Base-by-base conservation (phyloP, 2,113 vertebrate species). In the Saccopteryx leptura region DNA sequence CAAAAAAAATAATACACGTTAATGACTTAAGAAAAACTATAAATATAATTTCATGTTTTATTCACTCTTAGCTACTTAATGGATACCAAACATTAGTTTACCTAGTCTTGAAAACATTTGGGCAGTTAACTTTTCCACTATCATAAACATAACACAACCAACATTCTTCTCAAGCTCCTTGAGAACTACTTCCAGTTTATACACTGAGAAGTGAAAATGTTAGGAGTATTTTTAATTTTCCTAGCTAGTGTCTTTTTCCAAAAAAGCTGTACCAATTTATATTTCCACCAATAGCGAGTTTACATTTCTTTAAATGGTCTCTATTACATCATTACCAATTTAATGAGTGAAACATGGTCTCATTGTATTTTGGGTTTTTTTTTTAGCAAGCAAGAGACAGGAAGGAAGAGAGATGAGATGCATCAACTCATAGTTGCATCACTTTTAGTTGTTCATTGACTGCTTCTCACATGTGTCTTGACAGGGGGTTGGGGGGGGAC, bases 41-140 rank as follows among this genome's bases (percentile, higher is more conserved):
- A 81, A 63, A 84, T 39, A 78, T 19, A 75, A 9, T 87, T 96
- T 83, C 4, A 88, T 24, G 66, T 71, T 71, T 66, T 56, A 74
- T 79, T 96, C 11, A 79, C 9, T 88, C 68, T 91, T 83, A 97
- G 23, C 23, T 7, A 63, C 24, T 88, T 52, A 74, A 50, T 74
- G 19, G 15, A 33, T 58, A 46, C 48, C 48, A 97, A 48, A 81
- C 33, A 88, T 39, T 58, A 86, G 56, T 91, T 96, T 95, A 71
- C 4, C n/a, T 82, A 82, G 46, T 78, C 50, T 86, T 93, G n/a
- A 83, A 88, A 39, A 93, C 54, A 72, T 71, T 81, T 68, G 85
- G 60, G 21, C 39, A 82, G 68, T 86, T 54, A 76, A 91, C 1
- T 74, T 68, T 82, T 68, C 71, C 26, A 91, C 28, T 72, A 50